These are phyloP conservation scores for Drosophila paulistorum DNA, from an alignment of 1,140 invertebrate species.

Conservation along the genomic window DNA sequence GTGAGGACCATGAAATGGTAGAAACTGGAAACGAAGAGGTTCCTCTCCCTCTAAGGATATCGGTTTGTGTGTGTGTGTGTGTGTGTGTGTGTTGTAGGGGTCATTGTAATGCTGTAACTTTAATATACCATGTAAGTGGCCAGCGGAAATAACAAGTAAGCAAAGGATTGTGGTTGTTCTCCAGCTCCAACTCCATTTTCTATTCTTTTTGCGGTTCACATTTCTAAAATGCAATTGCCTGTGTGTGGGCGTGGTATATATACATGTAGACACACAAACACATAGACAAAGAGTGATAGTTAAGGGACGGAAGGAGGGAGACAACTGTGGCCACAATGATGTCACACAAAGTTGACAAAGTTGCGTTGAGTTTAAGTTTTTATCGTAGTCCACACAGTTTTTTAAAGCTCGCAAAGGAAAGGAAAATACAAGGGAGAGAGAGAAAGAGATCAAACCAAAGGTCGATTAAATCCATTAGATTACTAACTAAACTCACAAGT, in stretches of 20 bases:
- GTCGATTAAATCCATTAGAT: slow-evolving; percentile 1
- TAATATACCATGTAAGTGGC: slow-evolving; percentile 31
- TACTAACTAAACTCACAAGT: not conserved
- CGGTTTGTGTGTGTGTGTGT: not conserved
- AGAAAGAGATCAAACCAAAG: not conserved
- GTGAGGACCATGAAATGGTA: not conserved
- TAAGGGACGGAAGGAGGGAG: not conserved
- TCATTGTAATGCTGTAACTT: slow-evolving; percentile 11
- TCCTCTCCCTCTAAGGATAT: no score
- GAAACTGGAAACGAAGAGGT: not conserved
- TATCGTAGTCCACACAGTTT: slow-evolving; percentile 4
- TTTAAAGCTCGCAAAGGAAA: not conserved
- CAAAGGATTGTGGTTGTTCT: not conserved
- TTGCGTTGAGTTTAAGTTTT: slow-evolving; percentile 19
- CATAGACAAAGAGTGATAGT: not conserved
- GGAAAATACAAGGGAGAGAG: not conserved
- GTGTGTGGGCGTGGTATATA: not conserved
- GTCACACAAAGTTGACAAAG: slow-evolving; percentile 38
- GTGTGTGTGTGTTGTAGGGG: not conserved
- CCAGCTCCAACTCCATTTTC: not conserved
- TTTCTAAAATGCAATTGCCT: slow-evolving; percentile 14
- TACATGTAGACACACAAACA: not conserved
- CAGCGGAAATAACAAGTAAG: slow-evolving; percentile 43
- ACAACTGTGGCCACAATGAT: slow-evolving; percentile 42
- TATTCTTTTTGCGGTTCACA: slow-evolving; percentile 15